phyloP scores from a whole-genome alignment of 2,113 vertebrate species.

The Melozone crissalis region DNA sequence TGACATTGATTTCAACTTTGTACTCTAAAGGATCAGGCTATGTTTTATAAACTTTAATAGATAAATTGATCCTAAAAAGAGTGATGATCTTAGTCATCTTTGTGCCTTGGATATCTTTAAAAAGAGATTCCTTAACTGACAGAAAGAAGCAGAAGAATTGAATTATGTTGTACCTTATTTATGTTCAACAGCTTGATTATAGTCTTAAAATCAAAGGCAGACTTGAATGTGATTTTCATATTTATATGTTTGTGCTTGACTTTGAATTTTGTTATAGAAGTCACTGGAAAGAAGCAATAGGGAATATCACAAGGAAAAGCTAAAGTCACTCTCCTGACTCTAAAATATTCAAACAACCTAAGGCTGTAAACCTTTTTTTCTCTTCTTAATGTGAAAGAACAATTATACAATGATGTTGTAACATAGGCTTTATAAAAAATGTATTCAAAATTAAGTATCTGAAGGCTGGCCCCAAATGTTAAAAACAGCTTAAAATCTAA shows the following conservation, averaged over 20 bases:
- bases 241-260: neutral
- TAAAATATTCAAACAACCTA: neutral
- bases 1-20: neutral
- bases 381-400: neutral
- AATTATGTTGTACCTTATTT: neutral
- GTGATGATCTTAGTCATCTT: neutral
- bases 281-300: neutral
- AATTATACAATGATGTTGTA: neutral
- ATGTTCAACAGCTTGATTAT: neutral
- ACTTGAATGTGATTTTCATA: neutral
- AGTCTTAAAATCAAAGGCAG: neutral
- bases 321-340: neutral
- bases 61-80: neutral
- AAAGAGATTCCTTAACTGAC: neutral
- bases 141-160: neutral
- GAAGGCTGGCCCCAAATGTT: neutral
- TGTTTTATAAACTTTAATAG: neutral
- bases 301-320: neutral
- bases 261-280: neutral
- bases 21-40: neutral
- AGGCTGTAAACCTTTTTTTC: neutral
- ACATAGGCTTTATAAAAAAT: neutral
- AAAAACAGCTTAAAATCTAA: neutral
- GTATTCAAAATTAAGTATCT: neutral
- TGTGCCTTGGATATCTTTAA: neutral